phyloP scores from a whole-genome alignment of 2,113 vertebrate genomes.

The Bungarus multicinctus region DNA sequence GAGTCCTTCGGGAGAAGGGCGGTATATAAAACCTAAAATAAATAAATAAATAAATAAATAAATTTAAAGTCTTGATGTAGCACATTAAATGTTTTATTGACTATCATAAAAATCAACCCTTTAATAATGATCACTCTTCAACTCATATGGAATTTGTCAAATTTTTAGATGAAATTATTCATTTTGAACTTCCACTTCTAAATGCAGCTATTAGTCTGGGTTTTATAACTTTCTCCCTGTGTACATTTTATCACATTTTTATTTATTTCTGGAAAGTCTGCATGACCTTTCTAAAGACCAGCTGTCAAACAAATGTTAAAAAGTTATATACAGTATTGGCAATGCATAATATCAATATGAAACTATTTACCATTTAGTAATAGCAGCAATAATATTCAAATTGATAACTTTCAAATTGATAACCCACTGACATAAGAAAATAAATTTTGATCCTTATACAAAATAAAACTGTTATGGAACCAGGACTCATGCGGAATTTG shows the following conservation, averaged over 20 bases:
- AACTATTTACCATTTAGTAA: not conserved
- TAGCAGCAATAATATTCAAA: not conserved
- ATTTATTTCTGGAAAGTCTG: not conserved
- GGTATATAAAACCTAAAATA: too few species aligned
- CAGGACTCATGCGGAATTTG: too few species aligned
- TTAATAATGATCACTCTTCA: constrained; percentile 36
- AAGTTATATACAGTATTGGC: not conserved
- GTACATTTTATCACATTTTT: not conserved
- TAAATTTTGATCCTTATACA: not conserved
- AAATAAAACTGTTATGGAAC: not conserved
- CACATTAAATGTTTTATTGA: constrained; percentile 37
- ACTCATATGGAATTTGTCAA: constrained; percentile 37
- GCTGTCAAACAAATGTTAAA: not conserved
- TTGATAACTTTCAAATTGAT: not conserved
- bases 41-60: too few species aligned
- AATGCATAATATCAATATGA: not conserved
- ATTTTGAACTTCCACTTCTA: constrained; percentile 42
- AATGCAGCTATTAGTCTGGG: not conserved
- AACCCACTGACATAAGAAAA: not conserved
- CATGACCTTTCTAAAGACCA: not conserved
- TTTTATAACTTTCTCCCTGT: not conserved
- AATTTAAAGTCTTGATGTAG: constrained; percentile 48
- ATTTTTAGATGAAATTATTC: constrained; percentile 34
- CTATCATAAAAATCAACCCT: constrained; percentile 49
- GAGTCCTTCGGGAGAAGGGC: too few species aligned